Evolutionary conservation across 1,140 invertebrate genomes (phyloP), one percentile per base, ranked within the genome.

Genomic region (Diachasma alloeum): DNA sequence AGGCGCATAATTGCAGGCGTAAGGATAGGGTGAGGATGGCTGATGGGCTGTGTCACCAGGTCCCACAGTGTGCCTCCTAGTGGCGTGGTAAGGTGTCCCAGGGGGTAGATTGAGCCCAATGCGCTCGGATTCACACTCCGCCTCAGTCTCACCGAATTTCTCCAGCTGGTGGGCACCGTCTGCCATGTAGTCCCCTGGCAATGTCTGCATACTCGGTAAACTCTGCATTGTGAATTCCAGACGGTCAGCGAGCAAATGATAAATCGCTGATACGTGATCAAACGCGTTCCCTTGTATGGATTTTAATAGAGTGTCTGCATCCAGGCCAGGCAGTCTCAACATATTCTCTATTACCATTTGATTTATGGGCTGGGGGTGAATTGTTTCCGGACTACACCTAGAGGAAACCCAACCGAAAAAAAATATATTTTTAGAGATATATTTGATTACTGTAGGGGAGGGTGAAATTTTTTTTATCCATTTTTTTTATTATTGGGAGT

Each of bases 201-300:
- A 89, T 66, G 88, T 91, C 70, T 92, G 92, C 89, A 93, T 92
- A 69, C 90, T 92, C 3, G 92, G 90, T 81, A 93, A 91, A 74
- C 91, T 91, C 85, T 75, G 87, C 87, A 87, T 91, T 80, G 85
- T 90, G 82, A 77, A 85, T 79, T 87, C 88, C 59, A 89, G 82
- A 80, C 85, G 85, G 76, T 97, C 96, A 79, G 95, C 92, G 13
- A 99, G 91, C 76, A 99, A 91, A 90, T 98, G 96, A 88, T 99
- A 99, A 82, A 99, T 99, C 63, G 98, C 98, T 82, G 96, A 97
- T 80, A 98, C 96, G 90, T 99, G 97, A 89, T 99, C 97, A 89
- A 97, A 99, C 10, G 95, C 92, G 81, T 96, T 94, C 81, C 94
- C 94, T 82, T 94, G 92, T 63, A 99, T 92, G n/a, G 96, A 93